Evolutionary conservation across 2,113 vertebrate species (phyloP).

Genomic region (Egretta garzetta): DNA sequence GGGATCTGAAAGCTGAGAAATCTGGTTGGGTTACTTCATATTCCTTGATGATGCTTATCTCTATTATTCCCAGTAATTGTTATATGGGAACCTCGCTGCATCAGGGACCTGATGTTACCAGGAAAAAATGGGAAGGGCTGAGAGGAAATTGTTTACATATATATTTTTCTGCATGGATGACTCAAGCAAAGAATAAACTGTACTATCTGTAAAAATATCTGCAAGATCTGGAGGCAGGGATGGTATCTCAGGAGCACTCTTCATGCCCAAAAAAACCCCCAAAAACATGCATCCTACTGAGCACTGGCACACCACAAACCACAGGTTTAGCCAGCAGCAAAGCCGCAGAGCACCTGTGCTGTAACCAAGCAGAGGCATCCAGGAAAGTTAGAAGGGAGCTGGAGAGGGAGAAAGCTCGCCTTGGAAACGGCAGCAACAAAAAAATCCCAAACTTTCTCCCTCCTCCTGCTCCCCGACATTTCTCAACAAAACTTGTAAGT

Average conservation of each 20-base stretch:
- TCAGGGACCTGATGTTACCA: not conserved
- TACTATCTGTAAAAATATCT: not conserved
- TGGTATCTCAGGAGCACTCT: not conserved
- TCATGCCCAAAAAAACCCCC: not conserved
- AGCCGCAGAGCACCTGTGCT: not conserved
- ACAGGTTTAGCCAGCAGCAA: not conserved
- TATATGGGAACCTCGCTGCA: not conserved
- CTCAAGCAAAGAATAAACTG: not conserved
- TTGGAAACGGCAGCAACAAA: not conserved
- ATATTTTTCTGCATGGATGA: not conserved
- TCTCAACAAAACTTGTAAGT: not conserved
- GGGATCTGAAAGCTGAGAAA: not conserved
- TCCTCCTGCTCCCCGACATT: not conserved
- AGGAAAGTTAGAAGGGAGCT: not conserved
- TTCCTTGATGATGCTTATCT: not conserved
- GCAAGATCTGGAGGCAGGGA: not conserved
- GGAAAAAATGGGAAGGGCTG: conserved; percentile 1
- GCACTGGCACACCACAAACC: not conserved
- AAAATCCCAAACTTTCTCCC: not conserved
- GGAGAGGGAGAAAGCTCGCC: not conserved
- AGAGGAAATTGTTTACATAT: not conserved
- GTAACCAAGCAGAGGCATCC: not conserved
- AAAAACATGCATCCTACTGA: not conserved
- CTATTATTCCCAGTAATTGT: not conserved
- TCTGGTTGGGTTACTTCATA: not conserved